Evolutionary conservation across 2,888 invertebrate genomes (phyloP), one percentile per base, ranked within the genome.

Genomic region (Danaus chrysippus): DNA sequence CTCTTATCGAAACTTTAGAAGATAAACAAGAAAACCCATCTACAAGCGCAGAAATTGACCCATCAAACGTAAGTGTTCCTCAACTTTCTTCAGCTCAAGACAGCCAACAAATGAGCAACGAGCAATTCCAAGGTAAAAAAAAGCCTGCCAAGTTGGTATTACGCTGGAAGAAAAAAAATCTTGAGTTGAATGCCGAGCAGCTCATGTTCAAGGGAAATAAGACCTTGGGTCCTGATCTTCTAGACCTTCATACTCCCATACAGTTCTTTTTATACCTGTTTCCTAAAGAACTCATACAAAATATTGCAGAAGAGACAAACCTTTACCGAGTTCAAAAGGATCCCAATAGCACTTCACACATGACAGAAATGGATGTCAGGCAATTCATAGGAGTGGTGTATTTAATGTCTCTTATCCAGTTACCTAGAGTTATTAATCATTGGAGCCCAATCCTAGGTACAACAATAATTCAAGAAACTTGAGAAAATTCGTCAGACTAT

Each of bases 381-480:
- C 23, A 69, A 60, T 71, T 72, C 43, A 66, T 68, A 10, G 71
- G 70, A 56, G 42, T 69, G 34, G 65, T 64, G 6, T 71, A 64
- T 67, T 17, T 71, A 43, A 72, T 72, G 71, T 71, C 70, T 56
- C 55, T 66, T n/a, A 62, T 66, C 42, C 66, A 68, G 65, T 66
- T 66, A 66, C 68, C 42, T 65, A 65, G 68, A 62, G 69, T 72
- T 58, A 68, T 66, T 10, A 70, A 54, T 34, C 67, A 71, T 54
- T 71, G 70, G 67, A 65, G 41, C 54, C 13, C 58, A 2, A 59
- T 54, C 11, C 52, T 69, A 54, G 68, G 68, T 34, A 34, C 23
- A 5, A 1, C 2, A 34, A 34, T 34, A 34, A 34, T 34, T 6
- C 23, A 23, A 23, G 1, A 23, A 23, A 23, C 3, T 23, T 23